These are phyloP conservation scores for Zaprionus africanus DNA, from an alignment of 1,140 invertebrate genomes.

Conservation along the genomic window DNA sequence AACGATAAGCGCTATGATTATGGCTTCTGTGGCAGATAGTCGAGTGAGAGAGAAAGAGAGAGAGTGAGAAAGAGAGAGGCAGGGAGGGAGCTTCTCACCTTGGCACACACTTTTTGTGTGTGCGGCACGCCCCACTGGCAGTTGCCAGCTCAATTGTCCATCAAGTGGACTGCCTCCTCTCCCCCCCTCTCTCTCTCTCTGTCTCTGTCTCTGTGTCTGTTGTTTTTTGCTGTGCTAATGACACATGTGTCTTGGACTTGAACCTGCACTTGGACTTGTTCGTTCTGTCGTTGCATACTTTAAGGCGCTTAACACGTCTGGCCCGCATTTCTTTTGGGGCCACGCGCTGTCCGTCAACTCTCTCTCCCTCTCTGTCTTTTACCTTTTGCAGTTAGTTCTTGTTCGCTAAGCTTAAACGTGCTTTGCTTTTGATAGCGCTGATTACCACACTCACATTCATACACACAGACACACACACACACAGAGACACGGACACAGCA, in stretches of 20 bases:
- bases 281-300: slow-evolving; percentile 50
- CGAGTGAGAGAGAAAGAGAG: background rate
- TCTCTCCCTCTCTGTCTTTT: background rate
- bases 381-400: slow-evolving; percentile 18
- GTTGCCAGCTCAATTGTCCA: slow-evolving; percentile 30
- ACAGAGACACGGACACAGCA: background rate
- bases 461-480: background rate
- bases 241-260: slow-evolving; percentile 39
- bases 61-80: background rate
- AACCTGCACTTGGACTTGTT: slow-evolving; percentile 6
- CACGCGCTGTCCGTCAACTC: slow-evolving; percentile 11
- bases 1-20: slow-evolving; percentile 54
- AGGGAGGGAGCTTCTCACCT: slow-evolving; percentile 28
- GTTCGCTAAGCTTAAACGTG: slow-evolving; percentile 54
- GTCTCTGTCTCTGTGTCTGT: background rate
- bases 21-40: slow-evolving; percentile 23
- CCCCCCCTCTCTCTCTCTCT: background rate
- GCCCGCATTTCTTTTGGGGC: slow-evolving; percentile 41
- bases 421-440: slow-evolving; percentile 61
- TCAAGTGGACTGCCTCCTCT: slow-evolving; percentile 13
- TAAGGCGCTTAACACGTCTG: slow-evolving; percentile 62
- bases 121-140: slow-evolving; percentile 20
- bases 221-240: slow-evolving; percentile 41
- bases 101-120: slow-evolving; percentile 10
- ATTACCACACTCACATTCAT: slow-evolving; percentile 39